Base-by-base conservation (phyloP, 2,888 invertebrate genomes). In the Cerastis rubricosa region DNA sequence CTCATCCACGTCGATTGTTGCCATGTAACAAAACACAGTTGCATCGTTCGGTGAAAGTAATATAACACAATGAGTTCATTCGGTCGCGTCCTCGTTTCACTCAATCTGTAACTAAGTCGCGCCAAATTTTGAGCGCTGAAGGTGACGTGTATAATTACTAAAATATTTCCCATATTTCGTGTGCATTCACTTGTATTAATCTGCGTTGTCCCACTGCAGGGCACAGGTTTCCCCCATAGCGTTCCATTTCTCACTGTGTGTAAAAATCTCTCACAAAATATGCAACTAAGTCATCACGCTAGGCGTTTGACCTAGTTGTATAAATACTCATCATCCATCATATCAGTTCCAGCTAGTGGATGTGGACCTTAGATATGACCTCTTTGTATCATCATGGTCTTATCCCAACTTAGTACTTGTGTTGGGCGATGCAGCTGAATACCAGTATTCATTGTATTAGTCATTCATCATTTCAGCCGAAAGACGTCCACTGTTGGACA, bases 31-130 rank as follows among this genome's bases (percentile, higher is more conserved):
- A 78, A 63, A 74, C 43, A 64, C 63, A 45, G 67, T 75, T 35
- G 51, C 73, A 54, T 19, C 71, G 75, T 74, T 81, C 45, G 80
- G 85, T 85, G 84, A 86, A 86, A 88, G 88, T 80, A 84, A 70
- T 72, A 69, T 83, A 85, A 71, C 78, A 83, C 78, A 86, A 86
- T 87, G 80, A 79, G 81, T 84, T 88, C 74, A 81, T 75, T 78
- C 78, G 88, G 81, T 81, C 79, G 74, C 79, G 86, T 76, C 81
- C 88, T 69, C 77, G 59, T 84, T 81, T 79, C 17, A 47, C 57
- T 74, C 77, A 80, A 81, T 85, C 75, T 72, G 47, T 78, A 61
- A 75, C 83, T 72, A 83, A 76, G 64, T 76, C 51, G 35, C 19
- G 54, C 61, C 14, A 75, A 64, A 69, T 68, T 73, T 76, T 77